Base-by-base conservation (phyloP, 2,113 vertebrate genomes). In the Gopherus evgoodei region DNA sequence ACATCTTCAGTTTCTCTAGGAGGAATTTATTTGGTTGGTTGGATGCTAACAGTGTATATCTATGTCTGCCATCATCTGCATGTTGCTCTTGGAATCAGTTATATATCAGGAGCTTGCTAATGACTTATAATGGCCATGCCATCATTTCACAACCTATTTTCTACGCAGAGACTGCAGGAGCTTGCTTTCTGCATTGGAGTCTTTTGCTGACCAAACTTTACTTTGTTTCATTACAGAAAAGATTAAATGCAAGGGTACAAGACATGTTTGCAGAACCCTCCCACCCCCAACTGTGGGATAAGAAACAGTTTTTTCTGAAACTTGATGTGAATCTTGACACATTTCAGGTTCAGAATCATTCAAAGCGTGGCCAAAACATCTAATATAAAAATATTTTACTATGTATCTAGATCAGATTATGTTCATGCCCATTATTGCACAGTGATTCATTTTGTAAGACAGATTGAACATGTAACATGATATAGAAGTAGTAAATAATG, bases 221-320 rank as follows among this genome's bases (percentile, higher is more conserved):
- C 54, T 13, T 47, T 47, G 24, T 78, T 47, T 56, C 54, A 90
- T 79, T 31, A 81, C 1, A 93, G 38, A 47, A 57, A 90, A 94
- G 53, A 93, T 11, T 22, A 92, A 80, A 89, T 27, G 19, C 79
- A n/a, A 96, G 90, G 44, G 50, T 50, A 90, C 0, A 1, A 92
- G 84, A 79, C 8, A 83, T 6, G 4, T 21, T 79, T 88, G 82
- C 10, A 59, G 38, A 24, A 1, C 62, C 14, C 83, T 4, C 90
- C n/a, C 62, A 19, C 88, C 4, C 89, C 31, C 22, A 91, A 89
- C 25, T 56, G 31, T 9, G 53, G 42, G 62, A 59, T 6, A 21
- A 93, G 56, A 93, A 92, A 44, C 86, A 91, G 4, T 42, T n/a
- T 59, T 65, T 91, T 90, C 83, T 2, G 85, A 83, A 85, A 65